Conservation (phyloP, 2,113 vertebrate genomes). For the Solea senegalensis region DNA sequence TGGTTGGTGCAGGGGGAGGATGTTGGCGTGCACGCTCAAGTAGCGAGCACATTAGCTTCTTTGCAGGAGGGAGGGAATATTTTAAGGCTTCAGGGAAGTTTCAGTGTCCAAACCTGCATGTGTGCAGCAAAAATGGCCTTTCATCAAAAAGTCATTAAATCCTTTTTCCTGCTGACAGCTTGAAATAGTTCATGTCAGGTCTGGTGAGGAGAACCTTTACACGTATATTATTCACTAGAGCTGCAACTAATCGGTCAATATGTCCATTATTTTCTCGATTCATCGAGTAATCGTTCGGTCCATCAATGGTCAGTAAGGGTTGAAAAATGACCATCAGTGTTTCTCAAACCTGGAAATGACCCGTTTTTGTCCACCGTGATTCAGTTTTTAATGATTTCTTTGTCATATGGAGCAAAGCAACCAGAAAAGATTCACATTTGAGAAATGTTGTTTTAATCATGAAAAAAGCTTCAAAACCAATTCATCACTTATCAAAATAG, state of each 20-base stretch:
- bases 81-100: conserved; percentile 38
- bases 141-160: conserved; percentile 21
- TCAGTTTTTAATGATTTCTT: too few relatives aligned
- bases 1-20: background rate
- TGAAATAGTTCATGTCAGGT: conserved; percentile 23
- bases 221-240: too few relatives aligned
- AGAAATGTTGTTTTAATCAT: too few relatives aligned
- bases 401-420: too few relatives aligned
- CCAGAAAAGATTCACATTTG: too few relatives aligned
- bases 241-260: background rate
- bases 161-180: conserved; percentile 24
- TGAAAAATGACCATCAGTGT: too few relatives aligned
- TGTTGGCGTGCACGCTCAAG: conserved; percentile 7
- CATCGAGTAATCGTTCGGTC: too few relatives aligned
- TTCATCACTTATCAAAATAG: too few relatives aligned
- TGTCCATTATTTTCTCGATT: background rate
- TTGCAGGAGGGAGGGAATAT: conserved; percentile 22
- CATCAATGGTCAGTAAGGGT: too few relatives aligned
- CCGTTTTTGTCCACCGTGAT: too few relatives aligned
- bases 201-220: background rate
- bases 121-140: conserved; percentile 25
- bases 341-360: too few relatives aligned
- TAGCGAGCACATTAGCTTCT: conserved; percentile 26
- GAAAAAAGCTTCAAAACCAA: too few relatives aligned
- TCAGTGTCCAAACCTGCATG: conserved; percentile 25